Evolutionary conservation across 2,888 invertebrate species (phyloP).

Genomic region (Malachius bipustulatus): DNA sequence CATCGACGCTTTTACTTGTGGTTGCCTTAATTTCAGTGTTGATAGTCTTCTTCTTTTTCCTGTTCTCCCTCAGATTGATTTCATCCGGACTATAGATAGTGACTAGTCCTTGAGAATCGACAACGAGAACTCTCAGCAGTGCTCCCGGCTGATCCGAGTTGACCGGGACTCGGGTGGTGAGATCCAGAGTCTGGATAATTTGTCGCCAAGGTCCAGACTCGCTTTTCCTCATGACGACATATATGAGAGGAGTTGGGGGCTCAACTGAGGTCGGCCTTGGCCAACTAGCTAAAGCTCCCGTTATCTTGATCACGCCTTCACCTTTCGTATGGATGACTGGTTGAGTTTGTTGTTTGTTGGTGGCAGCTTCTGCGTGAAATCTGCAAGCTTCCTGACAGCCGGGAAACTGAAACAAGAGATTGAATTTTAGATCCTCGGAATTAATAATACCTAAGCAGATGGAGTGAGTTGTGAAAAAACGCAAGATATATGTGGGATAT

Average conservation of each 20-base stretch:
- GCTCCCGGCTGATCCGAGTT: conserved; percentile 47
- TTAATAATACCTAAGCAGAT: no score
- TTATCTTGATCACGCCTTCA: conserved; percentile 52
- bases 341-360: conserved; percentile 49
- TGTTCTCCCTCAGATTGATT: conserved; percentile 38
- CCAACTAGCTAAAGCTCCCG: conserved; percentile 52
- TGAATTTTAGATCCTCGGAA: conserved; percentile 1
- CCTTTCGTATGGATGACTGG: conserved; percentile 60
- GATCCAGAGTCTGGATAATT: conserved; percentile 53
- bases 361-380: conserved; percentile 52
- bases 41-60: conserved; percentile 37
- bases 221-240: conserved; percentile 57
- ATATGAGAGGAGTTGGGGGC: conserved; percentile 48
- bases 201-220: conserved; percentile 53
- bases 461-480: no score
- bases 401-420: conserved; percentile 46
- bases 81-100: conserved; percentile 60
- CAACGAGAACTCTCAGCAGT: conserved; percentile 54
- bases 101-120: conserved; percentile 56
- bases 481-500: no score
- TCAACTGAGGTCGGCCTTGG: conserved; percentile 48
- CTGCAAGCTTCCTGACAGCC: conserved; percentile 62
- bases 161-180: conserved; percentile 51
- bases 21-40: conserved; percentile 41
- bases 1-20: conserved; percentile 40